Evolutionary conservation across 2,113 vertebrate genomes (phyloP).

Genomic region (Scomber japonicus): DNA sequence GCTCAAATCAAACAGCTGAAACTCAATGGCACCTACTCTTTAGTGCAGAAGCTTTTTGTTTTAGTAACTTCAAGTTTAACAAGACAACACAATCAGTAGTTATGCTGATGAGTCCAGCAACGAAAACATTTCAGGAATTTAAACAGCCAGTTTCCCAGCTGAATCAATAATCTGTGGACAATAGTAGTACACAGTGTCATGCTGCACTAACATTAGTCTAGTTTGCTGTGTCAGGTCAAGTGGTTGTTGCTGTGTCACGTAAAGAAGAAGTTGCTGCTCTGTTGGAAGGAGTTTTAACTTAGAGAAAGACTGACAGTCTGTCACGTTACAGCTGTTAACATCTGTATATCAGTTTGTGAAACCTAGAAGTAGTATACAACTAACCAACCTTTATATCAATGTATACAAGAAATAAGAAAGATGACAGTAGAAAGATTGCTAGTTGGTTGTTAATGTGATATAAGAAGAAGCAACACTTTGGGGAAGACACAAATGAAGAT

Average conservation of each 20-base stretch:
- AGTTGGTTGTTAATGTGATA: neutral
- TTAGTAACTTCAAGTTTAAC: constrained; percentile 2
- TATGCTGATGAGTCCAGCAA: constrained; percentile 22
- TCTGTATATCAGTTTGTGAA: neutral
- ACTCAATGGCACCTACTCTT: neutral
- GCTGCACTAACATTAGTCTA: constrained; percentile 2
- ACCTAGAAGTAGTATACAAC: neutral
- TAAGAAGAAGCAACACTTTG: constrained; percentile 21
- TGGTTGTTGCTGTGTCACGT: constrained; percentile 36
- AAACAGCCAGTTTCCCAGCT: constrained; percentile 54
- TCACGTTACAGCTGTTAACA: neutral
- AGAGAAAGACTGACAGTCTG: neutral
- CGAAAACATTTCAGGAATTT: constrained; percentile 69
- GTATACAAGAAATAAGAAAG: neutral
- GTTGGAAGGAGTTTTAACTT: constrained; percentile 7
- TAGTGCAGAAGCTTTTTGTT: neutral
- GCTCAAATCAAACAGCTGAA: neutral
- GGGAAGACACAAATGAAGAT: constrained; percentile 20
- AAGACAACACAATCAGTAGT: neutral
- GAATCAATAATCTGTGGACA: constrained; percentile 64
- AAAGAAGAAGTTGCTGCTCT: constrained; percentile 6
- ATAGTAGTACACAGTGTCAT: constrained; percentile 32
- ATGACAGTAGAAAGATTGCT: neutral
- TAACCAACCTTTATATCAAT: neutral
- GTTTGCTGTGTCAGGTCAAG: constrained; percentile 47